phyloP scores from a whole-genome alignment of 2,888 invertebrate species.

The Boloria selene region DNA sequence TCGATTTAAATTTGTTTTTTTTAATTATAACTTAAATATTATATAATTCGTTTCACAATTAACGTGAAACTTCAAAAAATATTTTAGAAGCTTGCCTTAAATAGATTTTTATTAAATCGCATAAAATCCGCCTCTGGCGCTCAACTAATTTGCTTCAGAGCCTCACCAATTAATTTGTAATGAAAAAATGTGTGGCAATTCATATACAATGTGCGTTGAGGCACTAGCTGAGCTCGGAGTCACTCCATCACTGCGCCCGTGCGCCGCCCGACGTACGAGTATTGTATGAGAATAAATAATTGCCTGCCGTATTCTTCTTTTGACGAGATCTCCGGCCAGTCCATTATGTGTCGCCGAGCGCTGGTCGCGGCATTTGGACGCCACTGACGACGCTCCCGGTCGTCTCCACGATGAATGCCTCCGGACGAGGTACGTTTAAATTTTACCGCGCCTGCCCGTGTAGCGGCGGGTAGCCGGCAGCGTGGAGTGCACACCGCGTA shows the following conservation, averaged over 20 bases:
- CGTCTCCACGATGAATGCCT: conserved; percentile 75
- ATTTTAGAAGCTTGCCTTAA: too few species aligned
- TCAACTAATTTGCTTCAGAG: not conserved
- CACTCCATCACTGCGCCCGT: conserved; percentile 72
- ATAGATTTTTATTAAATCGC: not conserved
- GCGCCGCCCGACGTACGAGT: conserved; percentile 71
- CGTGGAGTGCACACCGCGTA: conserved; percentile 49
- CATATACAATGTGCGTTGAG: conserved; percentile 29
- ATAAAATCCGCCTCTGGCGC: not conserved
- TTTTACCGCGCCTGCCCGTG: conserved; percentile 40
- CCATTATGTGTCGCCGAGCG: conserved; percentile 76
- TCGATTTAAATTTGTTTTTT: not conserved
- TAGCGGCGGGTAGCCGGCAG: conserved; percentile 34
- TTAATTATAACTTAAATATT: too few species aligned
- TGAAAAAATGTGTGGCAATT: conserved; percentile 38
- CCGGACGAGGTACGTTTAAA: conserved; percentile 55
- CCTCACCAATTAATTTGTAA: conserved; percentile 32
- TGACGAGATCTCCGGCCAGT: conserved; percentile 76
- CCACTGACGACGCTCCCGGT: conserved; percentile 76
- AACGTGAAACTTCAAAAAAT: too few species aligned
- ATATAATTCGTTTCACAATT: too few species aligned
- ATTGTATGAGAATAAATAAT: conserved; percentile 81
- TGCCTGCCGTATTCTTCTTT: conserved; percentile 79
- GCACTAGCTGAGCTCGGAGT: conserved; percentile 56
- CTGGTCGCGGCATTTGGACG: conserved; percentile 76